phyloP scores from a whole-genome alignment of 2,797 vertebrate species.

The Thaleichthys pacificus region DNA sequence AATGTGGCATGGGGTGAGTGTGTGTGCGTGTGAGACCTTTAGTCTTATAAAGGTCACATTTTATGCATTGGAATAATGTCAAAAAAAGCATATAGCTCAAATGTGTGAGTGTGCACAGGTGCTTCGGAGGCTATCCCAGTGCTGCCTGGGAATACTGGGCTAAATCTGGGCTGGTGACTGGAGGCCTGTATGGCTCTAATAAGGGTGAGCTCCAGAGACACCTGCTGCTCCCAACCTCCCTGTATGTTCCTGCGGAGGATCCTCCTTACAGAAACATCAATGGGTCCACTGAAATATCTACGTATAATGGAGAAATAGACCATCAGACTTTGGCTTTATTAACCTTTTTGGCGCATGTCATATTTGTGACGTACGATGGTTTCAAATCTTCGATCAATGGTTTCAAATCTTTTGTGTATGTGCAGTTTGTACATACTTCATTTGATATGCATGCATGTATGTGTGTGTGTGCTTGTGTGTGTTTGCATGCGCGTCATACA shows the following conservation, averaged over 20 bases:
- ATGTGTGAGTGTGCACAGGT: conserved; percentile 68
- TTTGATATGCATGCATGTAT: neutral
- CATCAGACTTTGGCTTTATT: too few species aligned
- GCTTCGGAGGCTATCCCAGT: conserved; percentile 82
- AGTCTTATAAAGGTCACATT: neutral
- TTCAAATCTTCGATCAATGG: too few species aligned
- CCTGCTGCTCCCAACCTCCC: too few species aligned
- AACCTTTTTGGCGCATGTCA: too few species aligned
- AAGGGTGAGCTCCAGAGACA: conserved; percentile 73
- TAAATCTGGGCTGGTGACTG: conserved; percentile 84
- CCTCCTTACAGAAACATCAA: too few species aligned
- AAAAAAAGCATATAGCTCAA: too few species aligned
- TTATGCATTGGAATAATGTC: too few species aligned
- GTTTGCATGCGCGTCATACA: conserved; percentile 44
- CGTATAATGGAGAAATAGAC: too few species aligned
- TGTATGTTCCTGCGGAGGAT: too few species aligned
- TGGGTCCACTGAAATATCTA: too few species aligned
- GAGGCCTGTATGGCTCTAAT: conserved; percentile 85
- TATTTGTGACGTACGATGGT: too few species aligned
- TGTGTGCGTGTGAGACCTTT: neutral
- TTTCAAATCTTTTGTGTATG: neutral
- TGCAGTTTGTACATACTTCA: neutral
- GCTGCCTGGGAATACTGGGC: conserved; percentile 89
- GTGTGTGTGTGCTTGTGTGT: neutral
- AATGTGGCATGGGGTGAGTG: conserved; percentile 87